Percentiles rank a stretch among this genome's conserved stretches.
phyloP scores from a whole-genome alignment of 2,113 vertebrate genomes.

The Morone chrysops region DNA sequence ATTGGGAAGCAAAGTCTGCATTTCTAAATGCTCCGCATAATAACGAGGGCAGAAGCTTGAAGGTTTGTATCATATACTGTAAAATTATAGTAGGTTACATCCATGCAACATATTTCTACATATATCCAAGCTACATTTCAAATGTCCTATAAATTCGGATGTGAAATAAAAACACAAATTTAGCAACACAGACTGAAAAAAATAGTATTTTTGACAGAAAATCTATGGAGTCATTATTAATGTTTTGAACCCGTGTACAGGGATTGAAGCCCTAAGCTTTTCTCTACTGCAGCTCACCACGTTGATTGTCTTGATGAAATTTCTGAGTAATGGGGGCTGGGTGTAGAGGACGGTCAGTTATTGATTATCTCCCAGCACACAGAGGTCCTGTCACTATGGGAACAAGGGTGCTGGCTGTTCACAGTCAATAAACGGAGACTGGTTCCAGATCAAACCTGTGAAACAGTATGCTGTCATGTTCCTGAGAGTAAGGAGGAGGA shows the following conservation, averaged over 20 bases:
- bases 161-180: conserved; percentile 9
- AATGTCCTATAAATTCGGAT: neutral
- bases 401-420: conserved; percentile 75
- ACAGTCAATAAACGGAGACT: conserved; percentile 61
- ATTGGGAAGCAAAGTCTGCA: conserved; percentile 44
- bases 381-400: conserved; percentile 73
- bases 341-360: conserved; percentile 61
- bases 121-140: neutral
- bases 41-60: neutral
- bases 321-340: conserved; percentile 45
- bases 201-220: neutral
- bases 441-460: conserved; percentile 46
- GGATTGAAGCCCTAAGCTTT: neutral
- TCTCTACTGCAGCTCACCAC: neutral
- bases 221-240: conserved; percentile 12
- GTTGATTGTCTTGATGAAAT: conserved; percentile 61
- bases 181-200: neutral
- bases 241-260: neutral
- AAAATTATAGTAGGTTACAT: neutral
- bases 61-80: neutral
- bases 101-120: neutral
- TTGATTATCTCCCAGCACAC: conserved; percentile 77
- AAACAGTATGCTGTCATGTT: conserved; percentile 8
- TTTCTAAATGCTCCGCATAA: conserved; percentile 6
- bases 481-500: neutral